phyloP scores from a whole-genome alignment of 2,888 invertebrate genomes.

The Rhamphomyia laevipes region DNA sequence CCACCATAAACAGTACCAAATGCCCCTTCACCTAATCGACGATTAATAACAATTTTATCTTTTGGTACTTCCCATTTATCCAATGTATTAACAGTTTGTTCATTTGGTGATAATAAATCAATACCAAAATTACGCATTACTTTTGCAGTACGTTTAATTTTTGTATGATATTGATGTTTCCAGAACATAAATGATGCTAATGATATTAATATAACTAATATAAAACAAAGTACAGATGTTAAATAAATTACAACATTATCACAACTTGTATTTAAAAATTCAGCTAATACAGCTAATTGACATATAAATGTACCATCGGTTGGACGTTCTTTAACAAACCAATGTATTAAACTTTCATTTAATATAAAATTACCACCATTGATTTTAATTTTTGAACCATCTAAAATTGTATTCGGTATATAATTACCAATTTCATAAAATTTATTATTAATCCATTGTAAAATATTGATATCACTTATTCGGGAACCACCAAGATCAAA shows the following conservation, averaged over 20 bases:
- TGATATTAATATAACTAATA: slow-evolving; percentile 37
- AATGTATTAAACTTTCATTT: slow-evolving; percentile 44
- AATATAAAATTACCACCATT: slow-evolving; percentile 43
- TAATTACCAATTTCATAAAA: slow-evolving; percentile 46
- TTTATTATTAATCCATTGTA: slow-evolving; percentile 45
- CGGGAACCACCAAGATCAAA: slow-evolving; percentile 59
- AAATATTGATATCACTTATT: slow-evolving; percentile 46
- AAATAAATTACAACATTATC: slow-evolving; percentile 49
- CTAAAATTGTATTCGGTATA: slow-evolving; percentile 40
- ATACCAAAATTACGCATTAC: slow-evolving; percentile 61
- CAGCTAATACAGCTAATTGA: slow-evolving; percentile 54
- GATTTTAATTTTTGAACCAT: slow-evolving; percentile 32
- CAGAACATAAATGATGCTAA: slow-evolving; percentile 50
- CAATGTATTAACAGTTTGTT: slow-evolving; percentile 41
- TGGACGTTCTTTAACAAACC: slow-evolving; percentile 54
- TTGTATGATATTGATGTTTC: slow-evolving; percentile 54
- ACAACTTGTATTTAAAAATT: slow-evolving; percentile 56
- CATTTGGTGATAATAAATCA: slow-evolving; percentile 43
- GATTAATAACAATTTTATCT: slow-evolving; percentile 72
- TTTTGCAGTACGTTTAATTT: slow-evolving; percentile 51
- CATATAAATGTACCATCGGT: slow-evolving; percentile 60
- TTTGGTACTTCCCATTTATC: slow-evolving; percentile 84
- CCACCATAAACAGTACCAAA: slow-evolving; percentile 84
- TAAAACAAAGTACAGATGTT: slow-evolving; percentile 49
- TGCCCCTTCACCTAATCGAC: slow-evolving; percentile 78